Percentiles rank a stretch among this genome's conserved stretches.
phyloP scores from a whole-genome alignment of 2,113 vertebrate species.

The Varanus komodoensis region DNA sequence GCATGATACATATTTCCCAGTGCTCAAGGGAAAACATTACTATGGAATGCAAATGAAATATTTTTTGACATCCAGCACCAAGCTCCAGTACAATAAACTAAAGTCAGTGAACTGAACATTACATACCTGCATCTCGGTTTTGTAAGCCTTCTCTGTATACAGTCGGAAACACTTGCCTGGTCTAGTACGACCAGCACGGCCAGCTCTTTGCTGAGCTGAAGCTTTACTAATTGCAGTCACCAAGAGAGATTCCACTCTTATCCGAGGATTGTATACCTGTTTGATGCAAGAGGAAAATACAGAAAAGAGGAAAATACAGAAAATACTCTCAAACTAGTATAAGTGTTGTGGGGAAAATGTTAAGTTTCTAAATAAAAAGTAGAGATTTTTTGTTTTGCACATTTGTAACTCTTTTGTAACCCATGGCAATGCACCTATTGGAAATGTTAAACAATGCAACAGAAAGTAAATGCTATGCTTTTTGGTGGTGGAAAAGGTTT shows the following conservation, averaged over 20 bases:
- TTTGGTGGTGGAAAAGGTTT: too few species aligned
- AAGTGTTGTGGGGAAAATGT: too few species aligned
- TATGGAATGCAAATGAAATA: neutral
- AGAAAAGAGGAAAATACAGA: neutral
- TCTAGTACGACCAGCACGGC: slow-evolving; percentile 94
- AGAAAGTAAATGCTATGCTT: too few species aligned
- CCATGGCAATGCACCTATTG: too few species aligned
- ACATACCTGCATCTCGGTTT: slow-evolving; percentile 97
- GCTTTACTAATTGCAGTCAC: slow-evolving; percentile 99
- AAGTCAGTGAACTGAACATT: neutral
- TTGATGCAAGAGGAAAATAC: neutral
- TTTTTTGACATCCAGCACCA: fast-evolving
- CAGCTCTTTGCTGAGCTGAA: slow-evolving; percentile 97
- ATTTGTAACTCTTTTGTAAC: neutral
- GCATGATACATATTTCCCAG: neutral
- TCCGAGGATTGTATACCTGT: slow-evolving; percentile 98
- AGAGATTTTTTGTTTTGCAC: neutral
- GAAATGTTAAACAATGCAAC: too few species aligned
- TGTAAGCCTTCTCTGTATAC: slow-evolving; percentile 97
- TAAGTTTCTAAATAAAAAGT: neutral
- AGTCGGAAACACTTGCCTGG: slow-evolving; percentile 96
- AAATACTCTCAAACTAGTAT: neutral
- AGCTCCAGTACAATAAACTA: neutral
- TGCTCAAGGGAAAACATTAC: neutral
- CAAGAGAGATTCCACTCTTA: slow-evolving; percentile 95